These are phyloP conservation scores for Calyptomena viridis DNA, from an alignment of 2,113 vertebrate species.

Conservation along the genomic window DNA sequence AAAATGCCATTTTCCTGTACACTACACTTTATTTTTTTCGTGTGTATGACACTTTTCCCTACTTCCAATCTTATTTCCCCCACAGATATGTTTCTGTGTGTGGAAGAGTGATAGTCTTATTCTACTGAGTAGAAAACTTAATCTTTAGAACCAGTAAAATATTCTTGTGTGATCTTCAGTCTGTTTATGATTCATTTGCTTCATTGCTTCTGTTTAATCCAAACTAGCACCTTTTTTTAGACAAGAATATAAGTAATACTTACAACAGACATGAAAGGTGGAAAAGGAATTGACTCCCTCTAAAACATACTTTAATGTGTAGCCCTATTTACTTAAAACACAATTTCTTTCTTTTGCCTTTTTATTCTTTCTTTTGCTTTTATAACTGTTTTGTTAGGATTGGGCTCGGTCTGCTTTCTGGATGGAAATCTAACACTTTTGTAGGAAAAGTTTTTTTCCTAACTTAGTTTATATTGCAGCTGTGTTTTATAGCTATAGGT, in stretches of 20 bases:
- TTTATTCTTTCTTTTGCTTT: too few species aligned
- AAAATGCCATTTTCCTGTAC: neutral
- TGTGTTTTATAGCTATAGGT: neutral
- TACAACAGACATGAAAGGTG: fast-evolving
- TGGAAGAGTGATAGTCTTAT: neutral
- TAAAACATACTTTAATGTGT: neutral
- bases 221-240: neutral
- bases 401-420: neutral
- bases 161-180: neutral
- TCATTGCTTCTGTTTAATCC: neutral
- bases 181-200: neutral
- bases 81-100: neutral
- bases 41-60: neutral
- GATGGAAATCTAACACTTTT: neutral
- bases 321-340: neutral
- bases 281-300: neutral
- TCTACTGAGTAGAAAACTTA: neutral
- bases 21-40: neutral
- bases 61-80: neutral
- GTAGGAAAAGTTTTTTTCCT: neutral
- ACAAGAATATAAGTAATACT: neutral
- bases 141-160: neutral
- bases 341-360: neutral
- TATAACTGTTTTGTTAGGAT: neutral
- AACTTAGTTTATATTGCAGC: neutral